Base-by-base conservation (phyloP, 2,888 invertebrate species). In the Brachypalpus laphriformis region DNA sequence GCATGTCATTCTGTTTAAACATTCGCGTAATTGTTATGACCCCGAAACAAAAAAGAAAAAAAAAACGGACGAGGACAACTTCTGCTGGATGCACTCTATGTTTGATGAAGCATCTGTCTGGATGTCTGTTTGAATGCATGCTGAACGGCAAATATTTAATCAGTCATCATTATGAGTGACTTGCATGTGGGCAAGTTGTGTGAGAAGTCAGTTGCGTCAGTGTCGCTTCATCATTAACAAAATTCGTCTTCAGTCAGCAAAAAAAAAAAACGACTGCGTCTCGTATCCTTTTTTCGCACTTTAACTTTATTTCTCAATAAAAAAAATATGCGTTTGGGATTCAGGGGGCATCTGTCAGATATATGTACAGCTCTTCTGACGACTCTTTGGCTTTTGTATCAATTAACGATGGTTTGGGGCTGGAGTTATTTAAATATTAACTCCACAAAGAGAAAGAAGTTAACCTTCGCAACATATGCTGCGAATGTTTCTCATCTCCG, bases 91-190 rank as follows among this genome's bases (percentile, higher is more conserved):
- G 63, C 56, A 59, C 16, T 70, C 16, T 16, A 9, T 45, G 16
- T 51, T 66, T 56, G 54, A 66, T 59, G 66, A 57, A 72, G 51
- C 66, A 77, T 82, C 63, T 82, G 71, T 59, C 56, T 31, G 37
- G 25, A 25, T 70, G 49, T 47, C 45, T 59, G 28, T 63, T 18
- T 22, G 68, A 61, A 37, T 72, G 77, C 34, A 65, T 65, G 31
- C 25, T 70, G 47, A 56, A 70, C 47, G 57, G 70, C 68, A 82
- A 82, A 82, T 82, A 77, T 82, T 82, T 82, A 82, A 82, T 82
- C 72, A 61, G 72, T 77, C 82, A 82, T 82, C 72, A 77, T 77
- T 82, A 71, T 54, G 57, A 40, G 40, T 63, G 16, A 37, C 31
- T 28, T 54, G 11, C 14, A 37, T 54, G 16, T 57, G 72, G 28